Base-by-base conservation (phyloP, 2,888 invertebrate species). In the Rosalia funebris region DNA sequence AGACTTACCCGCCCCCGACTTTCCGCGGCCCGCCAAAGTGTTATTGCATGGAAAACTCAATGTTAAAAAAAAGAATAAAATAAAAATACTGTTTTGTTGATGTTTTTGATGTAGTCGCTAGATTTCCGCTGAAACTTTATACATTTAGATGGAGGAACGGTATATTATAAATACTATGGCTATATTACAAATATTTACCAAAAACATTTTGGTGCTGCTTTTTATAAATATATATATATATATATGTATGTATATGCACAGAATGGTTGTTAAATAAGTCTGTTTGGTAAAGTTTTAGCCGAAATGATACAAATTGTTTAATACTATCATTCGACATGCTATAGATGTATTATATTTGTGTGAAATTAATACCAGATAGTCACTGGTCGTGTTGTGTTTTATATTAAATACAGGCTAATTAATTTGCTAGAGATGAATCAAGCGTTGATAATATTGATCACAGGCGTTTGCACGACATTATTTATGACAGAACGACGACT, bases 301-400 rank as follows among this genome's bases (percentile, higher is more conserved):
- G 70, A 69, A 72, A 73, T 72, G 62, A 64, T 67, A 68, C 65
- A 71, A 69, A 74, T 75, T 70, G 71, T 76, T 77, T 77, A 75
- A 74, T 72, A 75, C 77, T 77, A 75, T 76, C 77, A 77, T 76
- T 77, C 72, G 73, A 77, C 72, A 76, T 76, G 76, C 77, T 78
- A 75, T 78, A 77, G 75, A 75, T 79, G 78, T 79, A 77, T 75
- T 73, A 77, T 78, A 76, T 76, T 76, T 77, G 75, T 77, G 76
- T 79, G 75, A 75, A 76, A 70, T 69, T 71, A 71, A 70, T 68
- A 72, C 75, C 75, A 75, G 76, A 73, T 75, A 72, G 62, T 56
- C 60, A 52, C 62, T 59, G 61, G 63, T 65, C 63, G 46, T 63
- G 66, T 57, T 69, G 67, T 71, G 65, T 69, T 68, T 72, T 70